phyloP scores from a whole-genome alignment of 2,888 invertebrate species.

The Mesopsocus fuscifrons region DNA sequence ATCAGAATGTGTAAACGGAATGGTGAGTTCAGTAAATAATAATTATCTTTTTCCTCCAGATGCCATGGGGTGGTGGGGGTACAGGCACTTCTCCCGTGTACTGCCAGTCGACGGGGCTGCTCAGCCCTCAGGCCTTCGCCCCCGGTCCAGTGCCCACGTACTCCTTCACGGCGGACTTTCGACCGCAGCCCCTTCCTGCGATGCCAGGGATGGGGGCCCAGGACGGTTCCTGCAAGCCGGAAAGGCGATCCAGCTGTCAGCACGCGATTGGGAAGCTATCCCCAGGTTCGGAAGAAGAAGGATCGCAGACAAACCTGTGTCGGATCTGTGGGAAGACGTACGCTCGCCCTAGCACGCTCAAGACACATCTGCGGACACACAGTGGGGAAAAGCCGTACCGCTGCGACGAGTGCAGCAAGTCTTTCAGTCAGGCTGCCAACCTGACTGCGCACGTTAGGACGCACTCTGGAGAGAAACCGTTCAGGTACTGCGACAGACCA shows the following conservation, averaged over 20 bases:
- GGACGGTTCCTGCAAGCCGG: conserved; percentile 29
- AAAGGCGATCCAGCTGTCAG: conserved; percentile 23
- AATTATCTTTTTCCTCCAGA: conserved; percentile 25
- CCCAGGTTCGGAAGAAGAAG: conserved; percentile 33
- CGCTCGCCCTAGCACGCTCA: conserved; percentile 82
- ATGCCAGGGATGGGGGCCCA: conserved; percentile 32
- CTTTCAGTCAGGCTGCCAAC: conserved; percentile 96
- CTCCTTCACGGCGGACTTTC: conserved; percentile 66
- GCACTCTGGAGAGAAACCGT: conserved; percentile 96
- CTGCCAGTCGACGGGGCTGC: conserved; percentile 38
- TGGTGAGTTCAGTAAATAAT: background rate
- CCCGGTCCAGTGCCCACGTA: conserved; percentile 47
- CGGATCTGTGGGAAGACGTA: conserved; percentile 92
- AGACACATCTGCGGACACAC: conserved; percentile 22
- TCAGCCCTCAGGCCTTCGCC: conserved; percentile 41
- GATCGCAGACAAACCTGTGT: conserved; percentile 74
- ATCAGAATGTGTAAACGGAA: no score
- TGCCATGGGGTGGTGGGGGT: conserved; percentile 43
- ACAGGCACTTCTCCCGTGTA: conserved; percentile 32
- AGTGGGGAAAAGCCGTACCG: conserved; percentile 20
- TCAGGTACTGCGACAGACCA: no score
- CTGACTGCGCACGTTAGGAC: conserved; percentile 91
- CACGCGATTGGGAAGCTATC: conserved; percentile 2
- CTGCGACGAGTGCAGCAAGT: conserved; percentile 87
- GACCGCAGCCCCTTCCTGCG: conserved; percentile 41